phyloP scores from a whole-genome alignment of 2,888 invertebrate genomes.

The Zootermopsis nevadensis region DNA sequence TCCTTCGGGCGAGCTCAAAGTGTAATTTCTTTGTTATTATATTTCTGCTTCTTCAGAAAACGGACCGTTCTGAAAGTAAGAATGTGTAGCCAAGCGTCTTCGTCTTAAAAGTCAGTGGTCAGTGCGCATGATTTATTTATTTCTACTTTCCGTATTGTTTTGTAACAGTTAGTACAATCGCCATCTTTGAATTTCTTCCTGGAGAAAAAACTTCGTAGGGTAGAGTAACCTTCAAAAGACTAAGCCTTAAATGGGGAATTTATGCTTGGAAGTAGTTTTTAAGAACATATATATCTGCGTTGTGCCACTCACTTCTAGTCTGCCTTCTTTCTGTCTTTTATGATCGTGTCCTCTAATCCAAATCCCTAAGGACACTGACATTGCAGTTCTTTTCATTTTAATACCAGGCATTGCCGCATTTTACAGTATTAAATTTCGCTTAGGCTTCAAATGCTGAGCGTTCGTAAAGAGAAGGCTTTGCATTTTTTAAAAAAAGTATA shows the following conservation, averaged over 20 bases:
- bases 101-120: neutral
- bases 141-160: neutral
- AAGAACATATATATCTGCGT: neutral
- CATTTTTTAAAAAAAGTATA: neutral
- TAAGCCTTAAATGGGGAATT: constrained; percentile 14
- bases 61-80: no score
- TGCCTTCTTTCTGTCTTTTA: neutral
- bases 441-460: neutral
- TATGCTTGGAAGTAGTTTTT: neutral
- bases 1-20: no score
- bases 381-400: neutral
- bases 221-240: neutral
- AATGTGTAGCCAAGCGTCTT: no score
- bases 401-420: constrained; percentile 8
- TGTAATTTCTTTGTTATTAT: no score
- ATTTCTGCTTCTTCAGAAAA: no score
- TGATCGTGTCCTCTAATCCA: constrained; percentile 6
- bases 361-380: neutral
- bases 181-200: neutral
- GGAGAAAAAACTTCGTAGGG: neutral
- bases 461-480: neutral
- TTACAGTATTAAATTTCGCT: constrained; percentile 5
- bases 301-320: neutral
- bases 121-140: neutral
- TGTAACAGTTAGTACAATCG: neutral